These are phyloP conservation scores for Astatoreochromis straeleni DNA, from an alignment of 2,113 vertebrate species.

Conservation along the genomic window DNA sequence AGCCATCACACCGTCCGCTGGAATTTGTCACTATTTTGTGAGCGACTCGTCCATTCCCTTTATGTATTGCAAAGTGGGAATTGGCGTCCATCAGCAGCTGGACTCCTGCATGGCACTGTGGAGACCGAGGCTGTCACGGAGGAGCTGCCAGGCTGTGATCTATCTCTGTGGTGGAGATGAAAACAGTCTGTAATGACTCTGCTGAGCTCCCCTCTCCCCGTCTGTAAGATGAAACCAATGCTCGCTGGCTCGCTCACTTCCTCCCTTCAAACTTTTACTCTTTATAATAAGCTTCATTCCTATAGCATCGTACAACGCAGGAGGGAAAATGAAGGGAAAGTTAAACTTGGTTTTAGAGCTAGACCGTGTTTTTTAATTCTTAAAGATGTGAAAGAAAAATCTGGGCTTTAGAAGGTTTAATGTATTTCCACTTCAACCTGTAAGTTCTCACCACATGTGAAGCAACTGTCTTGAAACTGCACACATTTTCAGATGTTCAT, in stretches of 20 bases:
- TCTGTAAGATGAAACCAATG: constrained; percentile 45
- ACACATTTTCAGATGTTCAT: background rate
- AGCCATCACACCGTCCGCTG: background rate
- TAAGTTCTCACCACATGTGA: background rate
- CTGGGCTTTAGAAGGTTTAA: background rate
- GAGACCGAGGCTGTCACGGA: background rate
- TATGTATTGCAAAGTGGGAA: background rate
- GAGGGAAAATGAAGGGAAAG: background rate
- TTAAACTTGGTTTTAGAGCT: background rate
- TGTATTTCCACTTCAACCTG: background rate
- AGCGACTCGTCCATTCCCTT: background rate
- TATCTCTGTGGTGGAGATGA: constrained; percentile 29
- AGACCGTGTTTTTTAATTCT: background rate
- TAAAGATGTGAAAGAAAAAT: background rate
- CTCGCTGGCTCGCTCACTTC: constrained; percentile 21
- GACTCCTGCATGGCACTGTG: background rate
- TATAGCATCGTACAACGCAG: background rate
- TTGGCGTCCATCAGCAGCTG: background rate
- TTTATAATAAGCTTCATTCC: background rate
- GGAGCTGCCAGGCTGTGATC: constrained; percentile 26
- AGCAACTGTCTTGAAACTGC: background rate
- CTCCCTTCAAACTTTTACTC: constrained; percentile 6
- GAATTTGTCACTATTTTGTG: background rate
- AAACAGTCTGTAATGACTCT: constrained; percentile 46
- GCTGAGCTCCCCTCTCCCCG: background rate